Evolutionary conservation across 2,888 invertebrate genomes (phyloP).

Genomic region (Branchinecta sandiegonensis): DNA sequence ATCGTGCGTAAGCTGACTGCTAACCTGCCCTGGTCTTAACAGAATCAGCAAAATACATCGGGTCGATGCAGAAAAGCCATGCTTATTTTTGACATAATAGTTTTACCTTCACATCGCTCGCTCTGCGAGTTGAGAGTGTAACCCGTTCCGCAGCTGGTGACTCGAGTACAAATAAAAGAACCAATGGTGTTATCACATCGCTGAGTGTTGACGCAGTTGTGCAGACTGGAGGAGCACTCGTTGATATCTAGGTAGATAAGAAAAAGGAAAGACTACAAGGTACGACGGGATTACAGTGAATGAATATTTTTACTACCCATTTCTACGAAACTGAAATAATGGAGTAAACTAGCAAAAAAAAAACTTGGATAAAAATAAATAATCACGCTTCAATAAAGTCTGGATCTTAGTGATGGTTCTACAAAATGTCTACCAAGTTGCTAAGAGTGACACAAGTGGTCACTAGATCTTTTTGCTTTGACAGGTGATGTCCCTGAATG

Average conservation of each 20-base stretch:
- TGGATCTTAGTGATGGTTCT: too few relatives aligned
- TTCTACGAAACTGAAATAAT: too few relatives aligned
- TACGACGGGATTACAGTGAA: conserved; percentile 8
- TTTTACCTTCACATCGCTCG: conserved; percentile 65
- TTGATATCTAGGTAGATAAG: conserved; percentile 48
- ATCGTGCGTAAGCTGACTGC: too few relatives aligned
- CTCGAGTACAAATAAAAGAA: conserved; percentile 68
- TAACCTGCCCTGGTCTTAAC: too few relatives aligned
- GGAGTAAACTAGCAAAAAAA: not conserved
- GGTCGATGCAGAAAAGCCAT: too few relatives aligned
- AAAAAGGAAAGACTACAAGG: too few relatives aligned
- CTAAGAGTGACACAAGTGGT: too few relatives aligned
- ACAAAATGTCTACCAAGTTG: too few relatives aligned
- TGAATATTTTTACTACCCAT: not conserved
- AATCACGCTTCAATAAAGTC: not conserved
- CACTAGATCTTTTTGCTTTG: too few relatives aligned
- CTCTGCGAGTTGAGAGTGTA: conserved; percentile 81
- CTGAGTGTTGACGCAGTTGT: conserved; percentile 57
- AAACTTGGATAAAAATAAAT: not conserved
- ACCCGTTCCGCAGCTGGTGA: conserved; percentile 85
- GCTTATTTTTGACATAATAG: too few relatives aligned
- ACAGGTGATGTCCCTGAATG: too few relatives aligned
- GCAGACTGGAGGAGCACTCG: conserved; percentile 53
- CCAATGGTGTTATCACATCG: conserved; percentile 83
- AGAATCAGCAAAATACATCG: too few relatives aligned